Percentiles rank a stretch among this genome's conserved stretches.
These are phyloP conservation scores for Ceratina australensis DNA, from an alignment of 1,140 invertebrate genomes.

Conservation along the genomic window DNA sequence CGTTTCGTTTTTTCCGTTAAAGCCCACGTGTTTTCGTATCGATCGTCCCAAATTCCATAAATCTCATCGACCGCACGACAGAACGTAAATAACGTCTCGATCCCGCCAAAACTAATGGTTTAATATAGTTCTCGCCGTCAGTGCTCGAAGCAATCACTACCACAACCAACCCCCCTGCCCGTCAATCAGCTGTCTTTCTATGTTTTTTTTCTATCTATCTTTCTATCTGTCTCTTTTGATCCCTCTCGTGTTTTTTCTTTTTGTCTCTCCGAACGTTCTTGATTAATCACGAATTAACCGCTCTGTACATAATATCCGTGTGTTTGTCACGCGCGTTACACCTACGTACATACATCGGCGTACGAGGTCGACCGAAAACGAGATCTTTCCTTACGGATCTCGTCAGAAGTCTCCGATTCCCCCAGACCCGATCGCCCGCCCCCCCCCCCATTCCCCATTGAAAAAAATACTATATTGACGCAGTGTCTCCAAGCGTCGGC, in stretches of 20 bases:
- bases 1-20: no score
- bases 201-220: conserved; percentile 1
- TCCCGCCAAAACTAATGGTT: conserved; percentile 38
- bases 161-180: conserved; percentile 3
- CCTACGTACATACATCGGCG: neutral
- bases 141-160: conserved; percentile 38
- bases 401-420: neutral
- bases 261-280: conserved; percentile 44
- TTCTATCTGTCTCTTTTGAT: conserved; percentile 21
- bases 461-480: no score
- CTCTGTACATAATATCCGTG: conserved; percentile 52
- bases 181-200: conserved; percentile 24
- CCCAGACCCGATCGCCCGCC: no score
- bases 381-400: conserved; percentile 8
- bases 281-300: conserved; percentile 60
- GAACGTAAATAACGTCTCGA: conserved; percentile 33
- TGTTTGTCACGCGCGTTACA: conserved; percentile 12
- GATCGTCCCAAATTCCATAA: neutral
- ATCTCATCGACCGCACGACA: neutral
- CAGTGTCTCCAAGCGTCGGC: conserved; percentile 10
- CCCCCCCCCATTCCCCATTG: no score
- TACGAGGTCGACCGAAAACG: neutral
- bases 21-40: no score
- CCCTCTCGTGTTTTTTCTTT: conserved; percentile 38
- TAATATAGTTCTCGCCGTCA: conserved; percentile 46